Evolutionary conservation across 2,797 vertebrate genomes (phyloP).

Genomic region (Halcyon chelicuti): DNA sequence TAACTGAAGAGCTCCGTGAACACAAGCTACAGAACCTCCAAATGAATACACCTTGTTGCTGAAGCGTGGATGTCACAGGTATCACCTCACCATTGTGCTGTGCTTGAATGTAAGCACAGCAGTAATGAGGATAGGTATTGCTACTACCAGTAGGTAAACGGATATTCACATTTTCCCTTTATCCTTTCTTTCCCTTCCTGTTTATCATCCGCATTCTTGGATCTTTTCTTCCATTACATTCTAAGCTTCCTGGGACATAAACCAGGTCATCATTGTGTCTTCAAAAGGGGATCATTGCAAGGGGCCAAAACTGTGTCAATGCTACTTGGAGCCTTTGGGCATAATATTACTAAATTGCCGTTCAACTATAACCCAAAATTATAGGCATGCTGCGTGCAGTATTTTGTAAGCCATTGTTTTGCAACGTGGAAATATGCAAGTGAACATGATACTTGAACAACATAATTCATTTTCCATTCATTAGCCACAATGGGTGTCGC

Average conservation of each 20-base stretch:
- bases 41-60: neutral
- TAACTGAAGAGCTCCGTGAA: neutral
- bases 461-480: slow-evolving; percentile 73
- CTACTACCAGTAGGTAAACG: neutral
- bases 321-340: slow-evolving; percentile 44
- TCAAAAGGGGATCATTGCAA: slow-evolving; percentile 42
- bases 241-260: slow-evolving; percentile 39
- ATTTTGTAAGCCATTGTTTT: slow-evolving; percentile 75
- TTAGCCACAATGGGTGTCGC: slow-evolving; percentile 68
- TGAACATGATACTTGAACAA: slow-evolving; percentile 71
- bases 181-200: neutral
- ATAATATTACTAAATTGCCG: slow-evolving; percentile 65
- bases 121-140: neutral
- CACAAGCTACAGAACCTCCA: neutral
- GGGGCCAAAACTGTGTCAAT: slow-evolving; percentile 42
- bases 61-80: accelerated
- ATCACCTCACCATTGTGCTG: neutral
- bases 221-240: slow-evolving; percentile 18
- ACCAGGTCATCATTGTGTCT: slow-evolving; percentile 65
- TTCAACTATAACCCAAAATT: slow-evolving; percentile 66
- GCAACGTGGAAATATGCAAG: slow-evolving; percentile 72
- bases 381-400: slow-evolving; percentile 60
- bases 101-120: neutral
- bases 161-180: neutral
- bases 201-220: slow-evolving; percentile 32